Percentiles rank a stretch among this genome's conserved stretches.
phyloP scores from a whole-genome alignment of 2,888 invertebrate species.

The Nycteola revayana region DNA sequence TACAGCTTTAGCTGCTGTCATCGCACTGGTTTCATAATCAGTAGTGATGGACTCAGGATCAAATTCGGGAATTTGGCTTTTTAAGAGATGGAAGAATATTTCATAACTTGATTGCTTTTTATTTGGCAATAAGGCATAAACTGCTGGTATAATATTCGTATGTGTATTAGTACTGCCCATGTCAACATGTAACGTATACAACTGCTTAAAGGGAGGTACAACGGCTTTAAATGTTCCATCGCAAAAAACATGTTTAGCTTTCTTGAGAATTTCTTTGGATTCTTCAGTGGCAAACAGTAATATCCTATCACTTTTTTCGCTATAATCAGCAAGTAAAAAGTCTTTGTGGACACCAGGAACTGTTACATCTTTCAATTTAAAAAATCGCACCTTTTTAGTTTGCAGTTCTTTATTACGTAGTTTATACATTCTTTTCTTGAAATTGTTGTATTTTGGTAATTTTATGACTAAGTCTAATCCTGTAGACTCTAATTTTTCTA shows the following conservation, averaged over 20 bases:
- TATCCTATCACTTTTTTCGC: constrained; percentile 5
- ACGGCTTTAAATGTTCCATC: constrained; percentile 12
- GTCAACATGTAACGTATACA: constrained; percentile 11
- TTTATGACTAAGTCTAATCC: constrained; percentile 7
- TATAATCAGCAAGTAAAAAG: constrained; percentile 11
- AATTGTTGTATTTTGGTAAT: constrained; percentile 13
- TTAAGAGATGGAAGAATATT: constrained; percentile 9
- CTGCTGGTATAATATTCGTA: constrained; percentile 11
- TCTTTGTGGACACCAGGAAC: constrained; percentile 12
- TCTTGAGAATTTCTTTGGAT: constrained; percentile 13
- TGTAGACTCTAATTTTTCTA: constrained; percentile 11
- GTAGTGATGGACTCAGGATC: constrained; percentile 9
- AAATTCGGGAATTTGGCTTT: constrained; percentile 15
- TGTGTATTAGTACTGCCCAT: constrained; percentile 10
- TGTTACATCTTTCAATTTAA: constrained; percentile 8
- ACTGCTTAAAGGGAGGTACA: constrained; percentile 11
- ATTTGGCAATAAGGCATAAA: constrained; percentile 9
- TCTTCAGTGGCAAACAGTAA: constrained; percentile 14
- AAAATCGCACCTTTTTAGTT: constrained; percentile 12
- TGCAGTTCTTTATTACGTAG: constrained; percentile 12
- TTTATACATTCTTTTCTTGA: constrained; percentile 14
- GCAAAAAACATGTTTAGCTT: constrained; percentile 11
- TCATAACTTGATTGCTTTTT: constrained; percentile 12
- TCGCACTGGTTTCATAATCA: constrained; percentile 11
- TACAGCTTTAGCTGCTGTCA: too few relatives aligned